Base-by-base conservation (phyloP, 2,797 vertebrate genomes). In the Hipposideros larvatus region DNA sequence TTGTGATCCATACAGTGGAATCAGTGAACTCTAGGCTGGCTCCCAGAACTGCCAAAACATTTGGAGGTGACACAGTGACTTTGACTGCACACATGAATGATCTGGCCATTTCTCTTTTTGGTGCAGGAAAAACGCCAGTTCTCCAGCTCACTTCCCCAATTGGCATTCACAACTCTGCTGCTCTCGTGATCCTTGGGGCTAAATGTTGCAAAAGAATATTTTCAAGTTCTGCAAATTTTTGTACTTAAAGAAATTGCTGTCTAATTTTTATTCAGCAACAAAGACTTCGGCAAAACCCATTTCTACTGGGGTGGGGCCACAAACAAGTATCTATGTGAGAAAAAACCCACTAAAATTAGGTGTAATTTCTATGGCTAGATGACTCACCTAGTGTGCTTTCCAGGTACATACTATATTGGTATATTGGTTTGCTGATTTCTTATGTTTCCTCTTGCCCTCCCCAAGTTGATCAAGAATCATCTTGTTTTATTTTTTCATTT, bases 221-320 rank as follows among this genome's bases (percentile, higher is more conserved):
- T 87, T 90, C 84, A 94, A 90, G 74, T 95, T 97, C 88, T 94
- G 82, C 78, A 97, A 89, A 80, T 79, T 94, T 95, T 96, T 92
- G 19, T 84, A 24, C 92, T 91, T 92, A 71, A 84, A 80, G 75
- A 18, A 88, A 80, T 70, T 91, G 61, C 15, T 77, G 61, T 85
- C 73, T 79, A 34, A 21, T 63, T 63, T 18, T 46, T 18, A 61
- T 53, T 21, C 4, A 13, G 4, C 24, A 92, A 51, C 34, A 70
- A 83, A 61, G 61, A 63, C 28, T 85, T 90, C 34, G 48, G 59
- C 55, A 82, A 90, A 87, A 37, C n/a, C 19, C 4, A 70, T 79
- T 2, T 92, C 63, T 85, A 2, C 18, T 59, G 59, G 70, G 46
- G 34, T 53, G 18, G 11, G 21, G 46, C 46, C 78, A 89, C 0